A percentile compares a stretch with the other conserved stretches of the same genome.
Evolutionary conservation across 2,888 invertebrate species (phyloP).

Genomic region (Dolichopus griseipennis): DNA sequence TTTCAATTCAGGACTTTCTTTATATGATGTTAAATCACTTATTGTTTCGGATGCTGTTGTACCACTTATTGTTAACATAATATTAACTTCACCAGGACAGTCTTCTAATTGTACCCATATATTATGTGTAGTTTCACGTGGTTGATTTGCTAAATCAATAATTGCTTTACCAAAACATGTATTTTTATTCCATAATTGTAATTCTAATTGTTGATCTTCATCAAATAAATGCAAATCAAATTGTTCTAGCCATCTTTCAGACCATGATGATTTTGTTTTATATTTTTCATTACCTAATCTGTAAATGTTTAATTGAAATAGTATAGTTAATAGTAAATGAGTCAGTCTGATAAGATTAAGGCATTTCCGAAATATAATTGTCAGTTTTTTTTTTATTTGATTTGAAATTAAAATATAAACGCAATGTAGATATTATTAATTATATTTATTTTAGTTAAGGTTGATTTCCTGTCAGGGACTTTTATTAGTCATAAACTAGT

Average conservation of each 20-base stretch:
- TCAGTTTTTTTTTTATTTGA: neutral
- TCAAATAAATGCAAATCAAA: constrained; percentile 95
- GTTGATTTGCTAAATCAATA: constrained; percentile 74
- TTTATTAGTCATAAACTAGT: too few species aligned
- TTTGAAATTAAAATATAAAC: neutral
- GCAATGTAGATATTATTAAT: too few species aligned
- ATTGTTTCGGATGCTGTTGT: constrained; percentile 89
- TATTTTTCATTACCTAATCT: constrained; percentile 96
- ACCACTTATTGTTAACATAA: constrained; percentile 89
- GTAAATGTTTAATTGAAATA: constrained; percentile 20
- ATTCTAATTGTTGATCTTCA: constrained; percentile 84
- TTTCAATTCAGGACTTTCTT: constrained; percentile 66
- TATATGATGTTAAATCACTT: constrained; percentile 78
- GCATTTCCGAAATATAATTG: neutral
- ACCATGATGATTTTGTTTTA: constrained; percentile 84
- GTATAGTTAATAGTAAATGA: too few species aligned
- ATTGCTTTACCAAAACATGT: constrained; percentile 55
- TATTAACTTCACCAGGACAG: constrained; percentile 71
- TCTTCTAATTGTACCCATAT: constrained; percentile 87
- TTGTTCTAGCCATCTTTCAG: constrained; percentile 91
- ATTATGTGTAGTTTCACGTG: constrained; percentile 84
- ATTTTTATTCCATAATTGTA: constrained; percentile 66
- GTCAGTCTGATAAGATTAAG: too few species aligned
- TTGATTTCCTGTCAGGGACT: too few species aligned
- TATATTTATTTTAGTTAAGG: too few species aligned